A percentile compares a stretch with the other conserved stretches of the same genome.
phyloP scores from a whole-genome alignment of 2,797 vertebrate species.

The Sebastes alutus region DNA sequence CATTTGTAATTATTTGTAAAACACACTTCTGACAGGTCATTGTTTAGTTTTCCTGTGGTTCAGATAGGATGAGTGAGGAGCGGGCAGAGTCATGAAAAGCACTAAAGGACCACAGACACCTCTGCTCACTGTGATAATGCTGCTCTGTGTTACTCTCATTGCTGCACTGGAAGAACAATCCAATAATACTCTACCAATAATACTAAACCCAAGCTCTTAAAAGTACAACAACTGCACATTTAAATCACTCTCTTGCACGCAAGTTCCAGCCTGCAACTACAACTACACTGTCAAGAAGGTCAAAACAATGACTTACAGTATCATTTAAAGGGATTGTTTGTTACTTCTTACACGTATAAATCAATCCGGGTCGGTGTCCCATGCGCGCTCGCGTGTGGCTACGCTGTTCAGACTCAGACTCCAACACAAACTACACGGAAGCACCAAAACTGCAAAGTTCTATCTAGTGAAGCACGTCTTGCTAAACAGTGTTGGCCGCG shows the following conservation, averaged over 20 bases:
- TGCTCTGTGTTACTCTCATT: neutral
- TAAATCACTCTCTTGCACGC: neutral
- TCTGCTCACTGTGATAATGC: slow-evolving; percentile 6
- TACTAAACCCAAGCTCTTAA: neutral
- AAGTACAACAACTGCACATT: neutral
- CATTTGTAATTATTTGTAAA: neutral
- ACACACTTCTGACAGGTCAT: neutral
- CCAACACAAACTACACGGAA: too few relatives aligned
- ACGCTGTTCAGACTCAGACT: too few relatives aligned
- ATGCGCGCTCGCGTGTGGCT: too few relatives aligned
- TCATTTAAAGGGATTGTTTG: neutral
- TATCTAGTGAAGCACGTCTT: too few relatives aligned
- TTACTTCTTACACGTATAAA: too few relatives aligned
- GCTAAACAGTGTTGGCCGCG: too few relatives aligned
- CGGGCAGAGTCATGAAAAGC: neutral
- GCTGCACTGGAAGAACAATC: neutral
- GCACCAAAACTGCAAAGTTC: too few relatives aligned
- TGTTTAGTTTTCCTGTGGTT: neutral
- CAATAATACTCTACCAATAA: neutral
- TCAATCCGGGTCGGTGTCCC: too few relatives aligned
- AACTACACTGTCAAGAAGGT: neutral
- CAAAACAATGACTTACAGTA: neutral
- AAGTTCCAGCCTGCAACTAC: neutral
- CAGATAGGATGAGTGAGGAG: neutral
- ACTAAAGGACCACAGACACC: neutral